These are phyloP conservation scores for Drosophila neonasuta DNA, from an alignment of 2,888 invertebrate genomes.

Conservation along the genomic window DNA sequence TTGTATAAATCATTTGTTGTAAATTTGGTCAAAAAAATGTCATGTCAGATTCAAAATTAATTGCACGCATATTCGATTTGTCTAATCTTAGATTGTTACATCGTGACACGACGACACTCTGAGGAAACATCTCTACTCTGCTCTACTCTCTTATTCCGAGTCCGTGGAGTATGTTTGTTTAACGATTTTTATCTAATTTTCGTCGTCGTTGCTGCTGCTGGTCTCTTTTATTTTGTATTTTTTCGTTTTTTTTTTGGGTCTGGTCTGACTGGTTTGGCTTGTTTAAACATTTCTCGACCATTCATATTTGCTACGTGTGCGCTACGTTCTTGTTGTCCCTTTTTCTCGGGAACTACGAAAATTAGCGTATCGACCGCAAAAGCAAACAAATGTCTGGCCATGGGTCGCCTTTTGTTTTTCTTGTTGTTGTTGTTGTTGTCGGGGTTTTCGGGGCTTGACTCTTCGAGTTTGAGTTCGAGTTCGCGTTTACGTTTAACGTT, in stretches of 20 bases:
- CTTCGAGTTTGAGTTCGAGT: slow-evolving; percentile 9
- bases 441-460: slow-evolving; percentile 9
- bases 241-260: slow-evolving; percentile 17
- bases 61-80: slow-evolving; percentile 2
- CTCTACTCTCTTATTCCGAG: not conserved
- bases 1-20: not conserved
- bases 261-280: slow-evolving; percentile 61
- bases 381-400: slow-evolving; percentile 58
- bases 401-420: slow-evolving; percentile 12
- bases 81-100: not conserved
- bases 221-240: slow-evolving; percentile 26
- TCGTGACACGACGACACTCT: slow-evolving; percentile 26
- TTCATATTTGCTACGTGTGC: slow-evolving; percentile 71
- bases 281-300: slow-evolving; percentile 46
- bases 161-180: slow-evolving; percentile 35
- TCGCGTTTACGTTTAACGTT: not conserved
- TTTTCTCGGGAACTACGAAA: slow-evolving; percentile 65
- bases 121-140: slow-evolving; percentile 23
- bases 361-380: slow-evolving; percentile 76
- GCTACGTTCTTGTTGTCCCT: slow-evolving; percentile 48
- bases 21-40: not conserved
- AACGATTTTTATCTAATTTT: slow-evolving; percentile 73
- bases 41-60: slow-evolving; percentile 9
- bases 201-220: slow-evolving; percentile 28
- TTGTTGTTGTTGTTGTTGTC: not conserved